Percentiles rank a stretch among this genome's conserved stretches.
These are phyloP conservation scores for Antennarius striatus DNA, from an alignment of 2,113 vertebrate genomes.

Conservation along the genomic window DNA sequence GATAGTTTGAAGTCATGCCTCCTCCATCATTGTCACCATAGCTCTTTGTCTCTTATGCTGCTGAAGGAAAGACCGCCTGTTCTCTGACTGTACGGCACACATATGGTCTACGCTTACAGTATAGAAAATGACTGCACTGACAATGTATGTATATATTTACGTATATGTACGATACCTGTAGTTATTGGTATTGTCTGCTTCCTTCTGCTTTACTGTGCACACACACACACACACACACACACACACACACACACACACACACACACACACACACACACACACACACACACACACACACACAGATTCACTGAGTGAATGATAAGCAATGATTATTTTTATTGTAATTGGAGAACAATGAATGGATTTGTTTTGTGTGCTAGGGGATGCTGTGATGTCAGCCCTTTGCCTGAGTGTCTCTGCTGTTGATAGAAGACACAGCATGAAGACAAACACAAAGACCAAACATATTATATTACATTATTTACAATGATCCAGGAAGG, in stretches of 20 bases:
- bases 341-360: slow-evolving; percentile 30
- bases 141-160: neutral
- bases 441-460: slow-evolving; percentile 24
- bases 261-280: neutral
- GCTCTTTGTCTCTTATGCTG: slow-evolving; percentile 55
- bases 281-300: neutral
- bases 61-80: slow-evolving; percentile 43
- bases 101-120: slow-evolving; percentile 62
- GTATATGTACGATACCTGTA: neutral
- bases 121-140: neutral
- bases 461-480: neutral
- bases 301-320: neutral
- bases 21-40: slow-evolving; percentile 65
- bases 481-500: no score
- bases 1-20: slow-evolving; percentile 33
- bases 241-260: neutral
- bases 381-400: slow-evolving; percentile 51
- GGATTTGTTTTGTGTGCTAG: slow-evolving; percentile 48
- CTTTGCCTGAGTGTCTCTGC: slow-evolving; percentile 38
- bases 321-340: slow-evolving; percentile 8
- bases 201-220: neutral
- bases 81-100: slow-evolving; percentile 64
- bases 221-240: neutral
- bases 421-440: slow-evolving; percentile 36
- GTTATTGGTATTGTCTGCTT: neutral